Percentiles rank a stretch among this genome's conserved stretches.
Conservation (phyloP, 2,888 invertebrate genomes). For the Agriopis aurantiaria region DNA sequence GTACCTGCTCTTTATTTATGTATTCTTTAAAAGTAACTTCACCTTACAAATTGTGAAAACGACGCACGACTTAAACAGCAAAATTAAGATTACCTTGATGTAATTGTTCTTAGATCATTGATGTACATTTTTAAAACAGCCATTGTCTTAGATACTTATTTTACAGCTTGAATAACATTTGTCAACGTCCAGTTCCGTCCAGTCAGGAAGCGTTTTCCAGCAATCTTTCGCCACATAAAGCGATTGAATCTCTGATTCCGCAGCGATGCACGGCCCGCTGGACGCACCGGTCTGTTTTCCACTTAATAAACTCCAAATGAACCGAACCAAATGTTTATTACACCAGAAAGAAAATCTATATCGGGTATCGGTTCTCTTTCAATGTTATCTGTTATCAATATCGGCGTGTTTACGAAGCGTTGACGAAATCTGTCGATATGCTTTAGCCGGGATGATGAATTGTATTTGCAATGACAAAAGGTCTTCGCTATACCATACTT, state of each 20-base stretch:
- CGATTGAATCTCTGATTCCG: constrained; percentile 49
- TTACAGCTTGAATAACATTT: background rate
- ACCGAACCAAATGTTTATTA: constrained; percentile 72
- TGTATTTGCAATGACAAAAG: constrained; percentile 17
- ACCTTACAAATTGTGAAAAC: too few relatives aligned
- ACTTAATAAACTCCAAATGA: constrained; percentile 78
- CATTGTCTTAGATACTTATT: too few relatives aligned
- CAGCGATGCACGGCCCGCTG: constrained; percentile 44
- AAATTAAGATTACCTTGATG: too few relatives aligned
- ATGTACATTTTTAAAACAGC: too few relatives aligned
- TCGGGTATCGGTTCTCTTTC: constrained; percentile 58
- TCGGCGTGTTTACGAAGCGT: constrained; percentile 28
- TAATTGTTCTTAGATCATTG: too few relatives aligned
- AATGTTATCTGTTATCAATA: constrained; percentile 46
- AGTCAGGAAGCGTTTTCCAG: constrained; percentile 12
- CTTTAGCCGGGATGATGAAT: constrained; percentile 21
- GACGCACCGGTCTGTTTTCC: constrained; percentile 67
- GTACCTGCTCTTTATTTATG: too few relatives aligned
- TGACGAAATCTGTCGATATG: constrained; percentile 26
- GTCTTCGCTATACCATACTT: background rate
- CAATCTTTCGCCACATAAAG: constrained; percentile 55
- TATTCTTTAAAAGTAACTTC: too few relatives aligned
- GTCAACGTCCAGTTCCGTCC: background rate
- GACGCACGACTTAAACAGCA: too few relatives aligned
- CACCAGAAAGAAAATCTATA: constrained; percentile 60